Evolutionary conservation across 2,113 vertebrate genomes (phyloP).

Genomic region (Spilogale gracilis): DNA sequence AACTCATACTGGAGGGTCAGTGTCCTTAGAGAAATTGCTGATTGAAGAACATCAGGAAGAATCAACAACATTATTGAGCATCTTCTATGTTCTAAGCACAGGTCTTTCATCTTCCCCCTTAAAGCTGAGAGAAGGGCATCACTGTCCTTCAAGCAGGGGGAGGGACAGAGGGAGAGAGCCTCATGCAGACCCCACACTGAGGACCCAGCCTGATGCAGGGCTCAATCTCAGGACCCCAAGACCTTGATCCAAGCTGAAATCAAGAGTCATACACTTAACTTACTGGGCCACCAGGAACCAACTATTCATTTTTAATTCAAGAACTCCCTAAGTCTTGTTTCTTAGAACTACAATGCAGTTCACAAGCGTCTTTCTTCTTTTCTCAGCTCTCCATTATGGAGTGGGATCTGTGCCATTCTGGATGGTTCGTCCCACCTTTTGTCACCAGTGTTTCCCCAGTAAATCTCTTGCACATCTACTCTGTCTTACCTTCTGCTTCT

Average conservation of each 20-base stretch:
- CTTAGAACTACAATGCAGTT: background rate
- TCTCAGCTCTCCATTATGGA: background rate
- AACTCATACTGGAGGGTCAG: background rate
- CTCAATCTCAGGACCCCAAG: background rate
- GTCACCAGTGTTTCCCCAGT: background rate
- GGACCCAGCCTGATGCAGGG: background rate
- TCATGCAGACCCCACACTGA: background rate
- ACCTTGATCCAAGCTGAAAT: background rate
- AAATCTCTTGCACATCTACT: background rate
- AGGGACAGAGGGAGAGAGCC: background rate
- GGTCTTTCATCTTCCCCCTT: background rate
- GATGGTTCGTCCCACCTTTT: background rate
- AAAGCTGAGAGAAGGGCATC: background rate
- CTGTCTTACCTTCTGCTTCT: background rate
- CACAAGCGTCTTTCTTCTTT: background rate
- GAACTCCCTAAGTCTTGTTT: background rate
- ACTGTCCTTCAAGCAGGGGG: background rate
- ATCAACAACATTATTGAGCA: background rate
- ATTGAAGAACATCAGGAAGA: background rate
- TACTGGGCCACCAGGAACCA: background rate
- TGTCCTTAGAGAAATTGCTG: background rate
- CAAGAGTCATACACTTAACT: background rate
- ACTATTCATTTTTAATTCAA: background rate
- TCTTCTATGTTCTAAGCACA: background rate
- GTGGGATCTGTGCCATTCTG: background rate